Percentiles rank a stretch among this genome's conserved stretches.
Evolutionary conservation across 2,113 vertebrate genomes (phyloP).

Genomic region (Anhinga rufa): DNA sequence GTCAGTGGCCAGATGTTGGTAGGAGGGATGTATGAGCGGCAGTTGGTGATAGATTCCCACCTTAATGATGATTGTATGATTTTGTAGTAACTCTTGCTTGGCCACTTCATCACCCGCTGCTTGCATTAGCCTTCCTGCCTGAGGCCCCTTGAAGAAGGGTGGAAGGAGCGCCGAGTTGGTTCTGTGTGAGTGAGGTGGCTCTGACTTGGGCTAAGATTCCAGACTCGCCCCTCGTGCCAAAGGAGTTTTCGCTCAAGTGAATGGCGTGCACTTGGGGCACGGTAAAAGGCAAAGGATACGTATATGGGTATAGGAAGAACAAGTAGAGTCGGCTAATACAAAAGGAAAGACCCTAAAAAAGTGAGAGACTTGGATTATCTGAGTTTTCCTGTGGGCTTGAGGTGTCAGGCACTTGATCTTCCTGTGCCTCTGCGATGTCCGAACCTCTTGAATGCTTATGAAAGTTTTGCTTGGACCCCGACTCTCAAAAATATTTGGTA

Average conservation of each 20-base stretch:
- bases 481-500: not conserved
- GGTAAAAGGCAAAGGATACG: not conserved
- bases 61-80: not conserved
- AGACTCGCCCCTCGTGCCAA: not conserved
- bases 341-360: not conserved
- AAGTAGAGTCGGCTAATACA: not conserved
- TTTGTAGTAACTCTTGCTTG: not conserved
- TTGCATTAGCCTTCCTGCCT: not conserved
- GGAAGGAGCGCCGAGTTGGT: not conserved
- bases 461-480: too few relatives aligned
- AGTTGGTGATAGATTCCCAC: not conserved
- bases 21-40: not conserved
- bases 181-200: accelerated
- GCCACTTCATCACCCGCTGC: not conserved
- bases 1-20: not conserved
- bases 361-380: not conserved
- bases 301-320: not conserved
- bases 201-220: not conserved
- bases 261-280: accelerated
- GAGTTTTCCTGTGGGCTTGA: not conserved
- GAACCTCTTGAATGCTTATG: not conserved
- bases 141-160: not conserved
- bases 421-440: not conserved
- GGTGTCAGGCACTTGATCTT: accelerated
- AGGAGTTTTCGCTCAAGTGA: not conserved